Percentiles rank a stretch among this genome's conserved stretches.
Conservation (phyloP, 2,888 invertebrate species). For the Nebria salina region DNA sequence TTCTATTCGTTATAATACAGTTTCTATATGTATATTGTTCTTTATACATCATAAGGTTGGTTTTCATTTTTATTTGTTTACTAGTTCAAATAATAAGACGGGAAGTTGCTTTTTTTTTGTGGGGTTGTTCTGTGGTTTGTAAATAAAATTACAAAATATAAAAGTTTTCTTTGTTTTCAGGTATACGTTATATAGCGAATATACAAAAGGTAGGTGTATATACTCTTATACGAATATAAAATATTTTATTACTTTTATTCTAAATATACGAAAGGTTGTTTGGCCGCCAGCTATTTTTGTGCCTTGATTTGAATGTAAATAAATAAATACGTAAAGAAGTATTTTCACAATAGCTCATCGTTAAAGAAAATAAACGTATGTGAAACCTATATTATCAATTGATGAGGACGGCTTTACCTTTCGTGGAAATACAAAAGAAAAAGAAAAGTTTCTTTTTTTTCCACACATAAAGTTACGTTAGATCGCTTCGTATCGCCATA, state of each 20-base stretch:
- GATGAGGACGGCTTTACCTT: neutral
- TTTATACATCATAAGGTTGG: neutral
- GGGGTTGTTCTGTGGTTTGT: neutral
- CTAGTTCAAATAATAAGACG: neutral
- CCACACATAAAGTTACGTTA: neutral
- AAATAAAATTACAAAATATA: conserved; percentile 8
- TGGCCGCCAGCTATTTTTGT: neutral
- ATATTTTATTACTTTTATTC: conserved; percentile 38
- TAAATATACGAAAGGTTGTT: conserved; percentile 16
- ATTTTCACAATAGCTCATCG: neutral
- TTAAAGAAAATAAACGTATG: neutral
- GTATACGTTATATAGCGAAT: neutral
- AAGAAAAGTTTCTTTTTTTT: too few species aligned
- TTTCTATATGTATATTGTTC: neutral
- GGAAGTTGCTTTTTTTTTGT: neutral
- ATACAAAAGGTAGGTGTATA: neutral
- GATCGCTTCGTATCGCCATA: neutral
- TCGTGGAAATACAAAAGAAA: neutral
- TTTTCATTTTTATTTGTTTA: neutral
- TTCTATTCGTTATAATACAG: neutral
- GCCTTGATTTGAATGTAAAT: neutral
- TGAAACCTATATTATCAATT: neutral
- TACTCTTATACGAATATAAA: conserved; percentile 7
- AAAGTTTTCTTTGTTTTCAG: conserved; percentile 1
- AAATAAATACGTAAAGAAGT: neutral